Evolutionary conservation across 1,140 invertebrate species (phyloP).

Genomic region (Drosophila rhopaloa): DNA sequence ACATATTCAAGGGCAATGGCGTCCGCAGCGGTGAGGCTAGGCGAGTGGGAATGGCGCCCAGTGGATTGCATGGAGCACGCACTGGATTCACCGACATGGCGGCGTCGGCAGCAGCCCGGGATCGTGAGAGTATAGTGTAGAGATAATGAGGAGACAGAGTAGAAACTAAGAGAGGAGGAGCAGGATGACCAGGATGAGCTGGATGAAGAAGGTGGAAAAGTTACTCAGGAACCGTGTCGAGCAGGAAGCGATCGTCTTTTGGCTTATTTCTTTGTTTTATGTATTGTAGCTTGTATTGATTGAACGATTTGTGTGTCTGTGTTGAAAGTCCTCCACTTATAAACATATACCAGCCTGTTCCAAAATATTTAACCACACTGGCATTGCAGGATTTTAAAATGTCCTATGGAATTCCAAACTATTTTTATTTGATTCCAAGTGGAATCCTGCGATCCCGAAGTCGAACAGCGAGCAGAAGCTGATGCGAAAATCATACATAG

Average conservation of each 20-base stretch:
- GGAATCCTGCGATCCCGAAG: conserved; percentile 17
- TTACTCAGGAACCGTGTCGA: conserved; percentile 79
- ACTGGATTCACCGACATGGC: conserved; percentile 71
- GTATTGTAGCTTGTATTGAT: conserved; percentile 66
- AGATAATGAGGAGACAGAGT: conserved; percentile 11
- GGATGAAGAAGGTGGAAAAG: conserved; percentile 41
- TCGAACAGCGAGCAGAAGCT: conserved; percentile 20
- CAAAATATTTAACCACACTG: conserved; percentile 22
- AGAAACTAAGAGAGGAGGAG: conserved; percentile 12
- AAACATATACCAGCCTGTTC: conserved; percentile 12
- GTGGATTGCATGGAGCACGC: conserved; percentile 62
- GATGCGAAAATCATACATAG: conserved; percentile 16
- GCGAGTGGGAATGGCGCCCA: conserved; percentile 68
- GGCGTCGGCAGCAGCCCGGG: conserved; percentile 55
- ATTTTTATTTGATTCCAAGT: neutral
- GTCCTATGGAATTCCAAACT: conserved; percentile 10
- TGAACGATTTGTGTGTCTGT: conserved; percentile 61
- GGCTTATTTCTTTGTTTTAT: conserved; percentile 76
- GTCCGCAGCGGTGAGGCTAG: conserved; percentile 59
- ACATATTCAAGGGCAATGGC: conserved; percentile 58
- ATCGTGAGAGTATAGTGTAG: conserved; percentile 84
- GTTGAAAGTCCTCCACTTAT: conserved; percentile 38
- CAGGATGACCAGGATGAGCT: conserved; percentile 9
- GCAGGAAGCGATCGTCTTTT: conserved; percentile 72
- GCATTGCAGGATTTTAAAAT: conserved; percentile 2